Conservation (phyloP, 2,888 invertebrate species). For the Taphrorychus bicolor region DNA sequence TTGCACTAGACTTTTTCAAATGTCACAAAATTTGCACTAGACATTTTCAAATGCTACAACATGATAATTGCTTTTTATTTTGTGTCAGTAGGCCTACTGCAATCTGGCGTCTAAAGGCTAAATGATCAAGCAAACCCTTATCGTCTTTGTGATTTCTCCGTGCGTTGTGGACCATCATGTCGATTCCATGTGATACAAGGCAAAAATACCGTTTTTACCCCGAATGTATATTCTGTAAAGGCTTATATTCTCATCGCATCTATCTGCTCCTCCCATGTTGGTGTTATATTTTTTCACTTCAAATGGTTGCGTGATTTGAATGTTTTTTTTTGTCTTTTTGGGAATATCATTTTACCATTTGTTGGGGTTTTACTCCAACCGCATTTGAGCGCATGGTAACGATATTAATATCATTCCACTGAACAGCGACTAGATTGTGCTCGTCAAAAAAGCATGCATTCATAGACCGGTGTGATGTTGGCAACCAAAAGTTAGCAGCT, state of each 20-base stretch:
- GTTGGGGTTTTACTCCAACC: background rate
- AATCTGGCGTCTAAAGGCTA: too few species aligned
- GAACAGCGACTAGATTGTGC: background rate
- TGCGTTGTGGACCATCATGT: conserved; percentile 41
- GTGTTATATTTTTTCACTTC: conserved; percentile 12
- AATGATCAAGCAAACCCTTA: background rate
- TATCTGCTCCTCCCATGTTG: conserved; percentile 17
- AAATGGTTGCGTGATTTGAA: conserved; percentile 1
- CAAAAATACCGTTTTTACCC: conserved; percentile 45
- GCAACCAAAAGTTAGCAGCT: too few species aligned
- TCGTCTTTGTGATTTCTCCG: conserved; percentile 1
- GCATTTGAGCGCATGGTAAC: background rate
- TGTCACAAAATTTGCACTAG: too few species aligned
- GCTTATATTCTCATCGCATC: conserved; percentile 9
- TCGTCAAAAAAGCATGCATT: background rate
- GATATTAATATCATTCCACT: background rate
- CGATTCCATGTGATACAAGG: conserved; percentile 41
- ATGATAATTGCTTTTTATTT: too few species aligned
- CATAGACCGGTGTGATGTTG: too few species aligned
- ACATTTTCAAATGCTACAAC: too few species aligned
- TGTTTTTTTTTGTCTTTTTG: conserved; percentile 11
- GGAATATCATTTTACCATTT: conserved; percentile 6
- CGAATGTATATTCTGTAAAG: conserved; percentile 26
- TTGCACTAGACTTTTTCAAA: too few species aligned
- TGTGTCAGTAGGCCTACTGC: background rate